These are phyloP conservation scores for Trichonephila inaurata DNA, from an alignment of 1,140 invertebrate genomes.

Conservation along the genomic window DNA sequence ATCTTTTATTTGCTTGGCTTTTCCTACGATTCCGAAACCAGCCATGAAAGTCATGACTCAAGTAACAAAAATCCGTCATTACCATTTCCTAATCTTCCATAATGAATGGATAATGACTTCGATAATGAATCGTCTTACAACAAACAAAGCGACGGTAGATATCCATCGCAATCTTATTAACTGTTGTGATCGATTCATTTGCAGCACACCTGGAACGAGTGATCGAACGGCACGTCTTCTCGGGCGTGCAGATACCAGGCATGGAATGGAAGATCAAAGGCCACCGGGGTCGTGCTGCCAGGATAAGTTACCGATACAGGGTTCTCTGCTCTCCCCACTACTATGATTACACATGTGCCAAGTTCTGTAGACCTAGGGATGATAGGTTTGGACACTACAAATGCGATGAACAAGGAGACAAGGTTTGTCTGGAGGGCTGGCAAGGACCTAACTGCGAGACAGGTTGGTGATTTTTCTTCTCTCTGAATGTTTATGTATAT, in stretches of 20 bases:
- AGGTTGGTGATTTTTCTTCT: conserved; percentile 86
- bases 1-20: no score
- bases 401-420: conserved; percentile 91
- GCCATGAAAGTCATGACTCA: neutral
- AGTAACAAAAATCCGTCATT: neutral
- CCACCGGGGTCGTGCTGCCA: conserved; percentile 83
- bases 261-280: conserved; percentile 94
- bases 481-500: no score
- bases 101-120: no score
- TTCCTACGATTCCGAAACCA: no score
- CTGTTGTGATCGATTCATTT: conserved; percentile 44
- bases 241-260: conserved; percentile 92
- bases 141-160: neutral
- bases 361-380: conserved; percentile 92
- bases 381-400: conserved; percentile 96
- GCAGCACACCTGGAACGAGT: conserved; percentile 84
- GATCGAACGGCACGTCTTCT: conserved; percentile 93
- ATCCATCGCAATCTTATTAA: conserved; percentile 21
- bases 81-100: neutral
- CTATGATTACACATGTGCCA: conserved; percentile 94
- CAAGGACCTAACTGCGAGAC: conserved; percentile 94
- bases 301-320: conserved; percentile 85
- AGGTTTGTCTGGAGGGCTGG: conserved; percentile 95
- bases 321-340: conserved; percentile 94
- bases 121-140: neutral